These are phyloP conservation scores for Lamellibrachia columna DNA, from an alignment of 2,888 invertebrate species.

Conservation along the genomic window DNA sequence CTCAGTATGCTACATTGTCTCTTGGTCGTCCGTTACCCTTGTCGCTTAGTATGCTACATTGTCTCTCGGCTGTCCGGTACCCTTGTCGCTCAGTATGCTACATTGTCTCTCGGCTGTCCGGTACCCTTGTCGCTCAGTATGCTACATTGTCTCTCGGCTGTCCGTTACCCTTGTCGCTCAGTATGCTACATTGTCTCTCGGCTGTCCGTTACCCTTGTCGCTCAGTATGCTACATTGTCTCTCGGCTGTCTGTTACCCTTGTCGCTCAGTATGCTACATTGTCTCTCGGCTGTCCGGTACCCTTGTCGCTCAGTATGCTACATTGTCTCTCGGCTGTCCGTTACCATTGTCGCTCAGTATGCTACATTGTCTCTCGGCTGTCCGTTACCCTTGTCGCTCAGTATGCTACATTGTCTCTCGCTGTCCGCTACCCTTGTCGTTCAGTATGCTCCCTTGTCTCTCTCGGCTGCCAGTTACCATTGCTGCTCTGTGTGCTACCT, in stretches of 20 bases:
- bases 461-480: not conserved
- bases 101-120: not conserved
- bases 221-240: not conserved
- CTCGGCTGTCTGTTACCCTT: not conserved
- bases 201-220: not conserved
- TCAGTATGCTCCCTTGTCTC: too few relatives aligned
- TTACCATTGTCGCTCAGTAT: too few relatives aligned
- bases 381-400: too few relatives aligned
- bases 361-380: too few relatives aligned
- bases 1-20: not conserved
- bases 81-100: not conserved
- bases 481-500: not conserved
- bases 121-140: not conserved
- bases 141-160: not conserved
- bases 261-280: not conserved
- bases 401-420: too few relatives aligned
- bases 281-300: not conserved
- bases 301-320: not conserved
- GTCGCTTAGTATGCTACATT: not conserved
- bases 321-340: too few relatives aligned
- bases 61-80: not conserved
- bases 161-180: not conserved
- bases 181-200: not conserved
- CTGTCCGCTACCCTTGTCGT: too few relatives aligned
- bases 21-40: not conserved